Percentiles rank a stretch among this genome's conserved stretches.
Evolutionary conservation across 1,140 invertebrate species (phyloP).

Genomic region (Rhagoletis pomonella): DNA sequence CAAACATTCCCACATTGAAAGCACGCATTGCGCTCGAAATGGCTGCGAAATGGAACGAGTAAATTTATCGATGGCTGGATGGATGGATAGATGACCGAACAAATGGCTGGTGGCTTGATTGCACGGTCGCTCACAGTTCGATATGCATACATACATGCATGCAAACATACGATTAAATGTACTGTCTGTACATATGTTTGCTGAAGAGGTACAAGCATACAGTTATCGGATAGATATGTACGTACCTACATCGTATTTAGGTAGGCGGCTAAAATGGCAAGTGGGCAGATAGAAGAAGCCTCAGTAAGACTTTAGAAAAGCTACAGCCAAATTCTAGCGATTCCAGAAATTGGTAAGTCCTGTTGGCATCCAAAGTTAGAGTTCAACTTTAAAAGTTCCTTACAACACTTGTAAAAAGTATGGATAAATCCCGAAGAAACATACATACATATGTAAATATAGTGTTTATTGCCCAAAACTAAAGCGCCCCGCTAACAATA

Average conservation of each 20-base stretch:
- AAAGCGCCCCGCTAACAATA: too few species aligned
- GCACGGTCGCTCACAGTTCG: neutral
- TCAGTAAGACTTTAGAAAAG: neutral
- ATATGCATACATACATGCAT: neutral
- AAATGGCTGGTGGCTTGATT: slow-evolving; percentile 34
- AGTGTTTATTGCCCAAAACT: too few species aligned
- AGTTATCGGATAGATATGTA: neutral
- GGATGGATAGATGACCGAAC: slow-evolving; percentile 38
- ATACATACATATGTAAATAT: too few species aligned
- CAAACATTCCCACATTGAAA: neutral
- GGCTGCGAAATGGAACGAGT: slow-evolving; percentile 49
- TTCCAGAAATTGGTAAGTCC: neutral
- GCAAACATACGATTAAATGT: neutral
- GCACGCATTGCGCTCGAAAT: slow-evolving; percentile 36
- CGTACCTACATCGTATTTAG: neutral
- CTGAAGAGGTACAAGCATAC: neutral
- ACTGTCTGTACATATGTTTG: neutral
- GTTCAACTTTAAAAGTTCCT: too few species aligned
- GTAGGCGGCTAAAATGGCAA: neutral
- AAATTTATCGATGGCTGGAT: slow-evolving; percentile 39
- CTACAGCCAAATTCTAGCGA: neutral
- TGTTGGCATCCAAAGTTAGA: neutral
- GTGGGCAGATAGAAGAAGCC: neutral
- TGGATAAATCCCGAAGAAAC: too few species aligned
- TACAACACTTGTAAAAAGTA: too few species aligned